Conservation (phyloP, 2,888 invertebrate genomes). For the Zeuzera pyrina region DNA sequence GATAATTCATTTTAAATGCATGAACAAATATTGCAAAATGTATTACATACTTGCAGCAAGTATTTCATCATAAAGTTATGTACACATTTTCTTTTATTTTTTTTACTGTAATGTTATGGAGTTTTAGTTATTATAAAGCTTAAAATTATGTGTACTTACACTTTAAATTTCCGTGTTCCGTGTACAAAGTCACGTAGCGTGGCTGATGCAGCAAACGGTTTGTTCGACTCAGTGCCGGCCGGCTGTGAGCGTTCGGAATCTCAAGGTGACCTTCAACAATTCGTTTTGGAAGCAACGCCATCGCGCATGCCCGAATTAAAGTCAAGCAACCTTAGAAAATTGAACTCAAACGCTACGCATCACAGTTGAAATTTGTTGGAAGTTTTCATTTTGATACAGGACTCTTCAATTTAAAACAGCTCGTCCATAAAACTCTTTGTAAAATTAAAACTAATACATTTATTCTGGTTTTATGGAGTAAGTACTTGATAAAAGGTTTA, state of each 20-base stretch:
- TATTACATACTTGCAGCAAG: no score
- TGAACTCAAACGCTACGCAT: slow-evolving; percentile 20
- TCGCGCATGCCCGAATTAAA: slow-evolving; percentile 53
- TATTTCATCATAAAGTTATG: no score
- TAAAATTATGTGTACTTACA: no score
- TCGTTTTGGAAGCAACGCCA: slow-evolving; percentile 42
- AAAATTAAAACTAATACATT: no score
- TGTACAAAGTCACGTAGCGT: slow-evolving; percentile 32
- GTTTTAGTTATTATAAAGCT: no score
- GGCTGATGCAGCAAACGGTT: slow-evolving; percentile 13
- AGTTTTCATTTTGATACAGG: slow-evolving; percentile 22
- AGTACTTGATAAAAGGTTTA: no score
- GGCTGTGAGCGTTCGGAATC: slow-evolving; percentile 15
- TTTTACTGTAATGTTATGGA: no score
- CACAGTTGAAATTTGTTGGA: slow-evolving; percentile 20
- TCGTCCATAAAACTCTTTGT: no score
- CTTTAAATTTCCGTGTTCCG: slow-evolving; percentile 18
- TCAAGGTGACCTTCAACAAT: slow-evolving; percentile 62
- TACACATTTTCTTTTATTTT: no score
- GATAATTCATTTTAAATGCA: no score
- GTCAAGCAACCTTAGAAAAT: slow-evolving; percentile 20
- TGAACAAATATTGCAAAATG: no score
- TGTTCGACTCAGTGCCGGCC: slow-evolving; percentile 12
- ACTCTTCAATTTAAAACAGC: slow-evolving; percentile 22
- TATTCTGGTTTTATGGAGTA: no score